Conservation (phyloP, 2,888 invertebrate genomes). For the Drosophila siamana region DNA sequence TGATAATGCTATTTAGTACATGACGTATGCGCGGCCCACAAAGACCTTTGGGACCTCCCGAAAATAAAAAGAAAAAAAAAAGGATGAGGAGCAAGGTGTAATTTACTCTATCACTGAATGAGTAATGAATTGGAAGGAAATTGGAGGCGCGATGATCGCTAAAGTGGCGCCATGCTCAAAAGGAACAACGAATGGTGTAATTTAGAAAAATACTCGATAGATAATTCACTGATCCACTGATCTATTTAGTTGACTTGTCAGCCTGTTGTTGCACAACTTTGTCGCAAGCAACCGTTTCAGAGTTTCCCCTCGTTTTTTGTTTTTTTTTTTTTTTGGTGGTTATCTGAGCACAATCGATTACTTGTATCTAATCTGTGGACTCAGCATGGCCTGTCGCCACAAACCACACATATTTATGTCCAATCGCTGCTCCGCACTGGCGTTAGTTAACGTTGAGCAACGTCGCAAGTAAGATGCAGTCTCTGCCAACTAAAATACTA, state of each 20-base stretch:
- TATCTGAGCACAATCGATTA: slow-evolving; percentile 49
- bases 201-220: neutral
- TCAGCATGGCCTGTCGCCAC: neutral
- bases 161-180: neutral
- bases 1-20: slow-evolving; percentile 15
- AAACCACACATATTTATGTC: slow-evolving; percentile 48
- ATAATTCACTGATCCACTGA: neutral
- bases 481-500: neutral
- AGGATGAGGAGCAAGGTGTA: neutral
- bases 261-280: neutral
- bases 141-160: neutral
- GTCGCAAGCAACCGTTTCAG: neutral
- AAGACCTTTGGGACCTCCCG: slow-evolving; percentile 26
- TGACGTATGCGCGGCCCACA: slow-evolving; percentile 34
- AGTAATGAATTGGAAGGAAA: slow-evolving; percentile 8
- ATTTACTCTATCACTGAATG: neutral
- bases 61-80: too few relatives aligned
- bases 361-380: slow-evolving; percentile 48
- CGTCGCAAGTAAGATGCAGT: slow-evolving; percentile 56
- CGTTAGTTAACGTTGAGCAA: slow-evolving; percentile 39
- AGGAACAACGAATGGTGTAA: neutral
- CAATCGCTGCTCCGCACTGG: slow-evolving; percentile 9
- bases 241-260: neutral
- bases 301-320: slow-evolving; percentile 4
- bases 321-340: too few relatives aligned